phyloP scores from a whole-genome alignment of 2,113 vertebrate species.

The Sardina pilchardus region DNA sequence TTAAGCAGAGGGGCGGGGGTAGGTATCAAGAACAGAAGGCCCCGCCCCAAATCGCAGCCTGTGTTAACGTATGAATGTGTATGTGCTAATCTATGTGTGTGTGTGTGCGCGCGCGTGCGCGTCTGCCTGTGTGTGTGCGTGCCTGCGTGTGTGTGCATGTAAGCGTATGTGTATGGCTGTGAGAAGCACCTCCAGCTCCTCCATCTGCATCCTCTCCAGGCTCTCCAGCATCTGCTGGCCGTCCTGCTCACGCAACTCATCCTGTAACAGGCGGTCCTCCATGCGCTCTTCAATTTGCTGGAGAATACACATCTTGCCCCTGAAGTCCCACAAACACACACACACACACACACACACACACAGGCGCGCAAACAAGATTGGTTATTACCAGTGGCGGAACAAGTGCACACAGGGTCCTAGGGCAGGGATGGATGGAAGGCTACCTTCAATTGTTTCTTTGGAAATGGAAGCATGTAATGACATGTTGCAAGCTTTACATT shows the following conservation, averaged over 20 bases:
- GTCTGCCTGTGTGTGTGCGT: not conserved
- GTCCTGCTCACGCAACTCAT: slow-evolving; percentile 76
- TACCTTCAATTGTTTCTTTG: too few species aligned
- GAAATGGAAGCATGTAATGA: too few species aligned
- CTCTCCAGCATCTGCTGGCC: slow-evolving; percentile 69
- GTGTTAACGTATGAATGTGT: too few species aligned
- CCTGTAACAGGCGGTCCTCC: slow-evolving; percentile 68
- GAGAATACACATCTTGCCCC: slow-evolving; percentile 76
- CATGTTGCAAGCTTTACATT: too few species aligned
- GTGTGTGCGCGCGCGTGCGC: not conserved
- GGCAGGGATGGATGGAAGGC: too few species aligned
- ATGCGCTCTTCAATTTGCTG: slow-evolving; percentile 78
- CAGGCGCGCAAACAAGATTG: not conserved
- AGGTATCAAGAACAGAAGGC: too few species aligned
- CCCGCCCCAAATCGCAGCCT: too few species aligned
- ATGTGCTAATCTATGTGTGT: not conserved
- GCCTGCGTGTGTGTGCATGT: not conserved
- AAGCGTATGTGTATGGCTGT: not conserved
- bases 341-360: not conserved
- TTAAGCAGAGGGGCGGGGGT: too few species aligned
- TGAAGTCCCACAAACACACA: slow-evolving; percentile 47
- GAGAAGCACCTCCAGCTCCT: slow-evolving; percentile 76
- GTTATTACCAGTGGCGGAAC: too few species aligned
- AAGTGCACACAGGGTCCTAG: too few species aligned
- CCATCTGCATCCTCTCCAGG: slow-evolving; percentile 74